Evolutionary conservation across 2,888 invertebrate genomes (phyloP), one percentile per base, ranked within the genome.

Genomic region (Dyspetes luteomarginatus): DNA sequence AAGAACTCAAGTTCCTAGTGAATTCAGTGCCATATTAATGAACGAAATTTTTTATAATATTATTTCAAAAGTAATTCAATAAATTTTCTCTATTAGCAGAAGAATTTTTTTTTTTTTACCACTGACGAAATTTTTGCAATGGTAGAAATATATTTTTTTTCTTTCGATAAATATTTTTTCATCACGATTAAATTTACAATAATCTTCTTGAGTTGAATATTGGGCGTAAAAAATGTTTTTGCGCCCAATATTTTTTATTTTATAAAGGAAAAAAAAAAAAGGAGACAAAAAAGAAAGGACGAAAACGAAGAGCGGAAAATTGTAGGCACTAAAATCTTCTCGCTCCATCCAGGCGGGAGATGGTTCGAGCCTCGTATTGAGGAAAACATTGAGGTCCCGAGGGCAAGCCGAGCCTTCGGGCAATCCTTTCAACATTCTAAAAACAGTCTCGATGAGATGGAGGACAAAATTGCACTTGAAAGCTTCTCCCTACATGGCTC

Each of bases 371-470:
- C 48, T 41, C 15, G n/a, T 24, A 17, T 48, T 26, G 28, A 43
- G 17, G 52, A 26, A 62, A 36, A 62, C 19, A 41, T 50, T 12
- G 43, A 72, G 50, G 72, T 41, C 43, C 26, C 60, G 28, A 58
- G 52, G 50, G 43, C 41, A 17, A 50, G 67, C 17, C 24, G 50
- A 41, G 22, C 67, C 78, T 68, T 45, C 19, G 4, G 78, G 68
- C 73, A 52, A 67, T 48, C 28, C 58, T 78, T 72, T 62, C 55
- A 68, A 62, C 67, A 17, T 52, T 62, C 62, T 52, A 60, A 73
- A 73, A 68, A 67, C 43, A 43, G 43, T 73, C 62, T 62, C 73
- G 48, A 45, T 62, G 72, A 22, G 62, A 68, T 36, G 78, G 43
- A 65, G 28, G 48, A 67, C 60, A 36, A 45, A 78, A 55, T 64